These are phyloP conservation scores for Periophthalmus magnuspinnatus DNA, from an alignment of 2,797 vertebrate genomes.

Conservation along the genomic window DNA sequence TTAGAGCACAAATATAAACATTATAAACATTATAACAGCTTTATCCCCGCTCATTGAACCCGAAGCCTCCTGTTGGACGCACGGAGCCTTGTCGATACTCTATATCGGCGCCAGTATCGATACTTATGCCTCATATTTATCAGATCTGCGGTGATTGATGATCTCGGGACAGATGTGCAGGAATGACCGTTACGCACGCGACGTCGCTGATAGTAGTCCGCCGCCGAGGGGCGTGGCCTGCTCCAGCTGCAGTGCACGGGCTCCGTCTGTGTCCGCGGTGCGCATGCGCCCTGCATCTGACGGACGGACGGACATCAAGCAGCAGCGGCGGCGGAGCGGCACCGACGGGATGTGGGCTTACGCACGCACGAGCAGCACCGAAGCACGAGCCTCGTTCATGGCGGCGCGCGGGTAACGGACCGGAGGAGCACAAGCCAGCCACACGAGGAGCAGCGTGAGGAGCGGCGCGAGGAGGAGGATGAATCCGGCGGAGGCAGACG, in stretches of 20 bases:
- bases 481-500: conserved; percentile 71
- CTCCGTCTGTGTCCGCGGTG: neutral
- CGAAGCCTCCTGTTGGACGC: neutral
- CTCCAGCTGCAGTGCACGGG: conserved; percentile 16
- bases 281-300: conserved; percentile 14
- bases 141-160: neutral
- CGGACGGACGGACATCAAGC: conserved; percentile 6
- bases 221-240: conserved; percentile 12
- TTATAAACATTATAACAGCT: neutral
- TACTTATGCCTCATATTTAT: neutral
- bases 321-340: conserved; percentile 3
- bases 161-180: conserved; percentile 2
- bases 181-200: conserved; percentile 11
- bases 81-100: neutral
- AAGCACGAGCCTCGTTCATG: conserved; percentile 35
- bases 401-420: conserved; percentile 41
- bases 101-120: neutral
- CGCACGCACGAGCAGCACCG: conserved; percentile 59
- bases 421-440: conserved; percentile 22
- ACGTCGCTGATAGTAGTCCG: conserved; percentile 1
- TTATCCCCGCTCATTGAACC: neutral
- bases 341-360: conserved; percentile 2
- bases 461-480: conserved; percentile 49
- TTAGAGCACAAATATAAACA: too few relatives aligned
- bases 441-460: conserved; percentile 18